phyloP scores from a whole-genome alignment of 2,797 vertebrate genomes.

The Lacerta bilineata region DNA sequence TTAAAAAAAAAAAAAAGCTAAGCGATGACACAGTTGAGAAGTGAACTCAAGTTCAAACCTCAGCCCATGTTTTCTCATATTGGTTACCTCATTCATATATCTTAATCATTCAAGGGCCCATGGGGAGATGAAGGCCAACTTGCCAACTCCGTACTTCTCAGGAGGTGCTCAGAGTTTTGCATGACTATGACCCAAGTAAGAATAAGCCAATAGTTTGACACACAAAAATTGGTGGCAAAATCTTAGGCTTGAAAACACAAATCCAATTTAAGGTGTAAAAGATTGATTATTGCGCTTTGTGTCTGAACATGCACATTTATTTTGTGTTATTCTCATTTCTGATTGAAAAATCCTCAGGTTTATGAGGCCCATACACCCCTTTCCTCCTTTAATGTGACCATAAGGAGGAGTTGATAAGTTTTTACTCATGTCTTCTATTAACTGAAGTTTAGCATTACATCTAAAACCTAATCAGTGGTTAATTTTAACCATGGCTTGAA shows the following conservation, averaged over 20 bases:
- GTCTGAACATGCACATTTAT: not conserved
- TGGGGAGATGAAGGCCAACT: constrained; percentile 10
- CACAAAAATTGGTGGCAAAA: constrained; percentile 29
- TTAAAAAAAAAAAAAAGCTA: not conserved
- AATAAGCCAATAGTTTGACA: constrained; percentile 18
- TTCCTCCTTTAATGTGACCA: not conserved
- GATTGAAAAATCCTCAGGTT: not conserved
- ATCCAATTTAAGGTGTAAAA: not conserved
- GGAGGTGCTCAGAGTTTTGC: constrained; percentile 31
- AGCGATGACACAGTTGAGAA: not conserved
- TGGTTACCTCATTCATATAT: constrained; percentile 32
- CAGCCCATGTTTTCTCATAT: constrained; percentile 16
- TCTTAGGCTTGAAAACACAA: constrained; percentile 31
- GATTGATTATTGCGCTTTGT: not conserved
- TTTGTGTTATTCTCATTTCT: not conserved
- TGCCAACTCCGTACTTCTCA: not conserved
- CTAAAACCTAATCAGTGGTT: not conserved
- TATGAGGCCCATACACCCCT: not conserved
- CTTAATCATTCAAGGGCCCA: constrained; percentile 41
- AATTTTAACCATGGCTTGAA: not conserved
- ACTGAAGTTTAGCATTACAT: not conserved
- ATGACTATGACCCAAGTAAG: not conserved
- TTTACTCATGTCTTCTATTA: not conserved
- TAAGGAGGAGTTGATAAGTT: not conserved
- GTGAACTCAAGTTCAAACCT: not conserved